Evolutionary conservation across 2,888 invertebrate species (phyloP), one percentile per base, ranked within the genome.

Genomic region (Carterocephalus palaemon): DNA sequence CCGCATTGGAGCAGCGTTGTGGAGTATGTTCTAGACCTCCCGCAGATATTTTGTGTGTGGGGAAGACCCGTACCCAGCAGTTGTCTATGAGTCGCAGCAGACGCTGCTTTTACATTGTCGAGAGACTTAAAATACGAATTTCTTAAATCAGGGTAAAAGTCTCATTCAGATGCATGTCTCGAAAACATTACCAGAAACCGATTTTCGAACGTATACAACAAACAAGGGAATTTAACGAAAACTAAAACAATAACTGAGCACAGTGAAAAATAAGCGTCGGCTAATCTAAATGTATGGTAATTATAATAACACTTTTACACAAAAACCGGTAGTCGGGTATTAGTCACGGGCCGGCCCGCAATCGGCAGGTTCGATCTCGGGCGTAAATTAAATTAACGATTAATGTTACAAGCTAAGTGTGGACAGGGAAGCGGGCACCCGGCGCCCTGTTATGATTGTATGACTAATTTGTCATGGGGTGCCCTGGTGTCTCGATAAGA

Each of bases 251-350:
- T 26, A 26, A 12, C 12, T 33, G 12, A 12, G 26, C 12, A 12
- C 26, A 10, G n/a, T 37, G 19, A 37, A 24, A 41, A 41, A 41
- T 41, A 40, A 40, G 42, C 31, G 29, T 12, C 16, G 23, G 12
- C 20, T 42, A 28, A 42, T 34, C 42, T 34, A 34, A 37, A 42
- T 7, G 28, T 42, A 42, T 34, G 42, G 17, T 34, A 34, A 42
- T 42, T 42, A 42, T 20, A 26, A 42, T 34, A 42, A 33, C 33
- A 15, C 42, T 34, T 42, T 42, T 28, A 42, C 34, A 42, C 28
- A 34, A 20, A 42, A 42, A 42, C 42, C 42, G 42, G 42, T 42
- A 42, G 42, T 42, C 34, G 28, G 34, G 19, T 16, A 42, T 42
- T 42, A 42, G 42, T 42, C 42, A 42, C 26, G 33, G 34, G 19